Percentiles rank a stretch among this genome's conserved stretches.
Evolutionary conservation across 2,113 vertebrate genomes (phyloP).

Genomic region (Otus sunia): DNA sequence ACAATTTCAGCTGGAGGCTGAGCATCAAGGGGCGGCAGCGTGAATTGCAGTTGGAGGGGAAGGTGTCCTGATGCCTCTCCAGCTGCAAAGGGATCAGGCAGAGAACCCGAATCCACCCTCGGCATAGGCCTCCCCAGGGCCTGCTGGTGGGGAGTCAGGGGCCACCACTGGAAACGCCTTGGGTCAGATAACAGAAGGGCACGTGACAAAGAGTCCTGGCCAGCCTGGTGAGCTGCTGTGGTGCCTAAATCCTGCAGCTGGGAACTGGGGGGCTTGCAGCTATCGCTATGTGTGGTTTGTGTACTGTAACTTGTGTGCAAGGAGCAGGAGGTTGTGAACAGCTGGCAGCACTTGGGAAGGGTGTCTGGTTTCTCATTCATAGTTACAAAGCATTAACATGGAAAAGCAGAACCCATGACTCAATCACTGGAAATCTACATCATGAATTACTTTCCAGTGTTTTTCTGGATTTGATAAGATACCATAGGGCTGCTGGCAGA

Average conservation of each 20-base stretch:
- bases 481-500: background rate
- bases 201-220: background rate
- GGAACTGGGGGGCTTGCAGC: background rate
- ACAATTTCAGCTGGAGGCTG: background rate
- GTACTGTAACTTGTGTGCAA: rapidly evolving
- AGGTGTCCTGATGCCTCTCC: background rate
- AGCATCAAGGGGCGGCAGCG: background rate
- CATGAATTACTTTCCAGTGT: background rate
- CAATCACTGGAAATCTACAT: background rate
- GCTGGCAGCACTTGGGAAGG: background rate
- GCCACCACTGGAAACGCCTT: background rate
- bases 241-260: background rate
- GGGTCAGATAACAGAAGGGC: background rate
- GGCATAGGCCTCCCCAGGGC: background rate
- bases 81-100: background rate
- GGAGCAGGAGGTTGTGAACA: background rate
- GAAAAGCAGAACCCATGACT: background rate
- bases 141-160: background rate
- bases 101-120: background rate
- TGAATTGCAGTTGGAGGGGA: background rate
- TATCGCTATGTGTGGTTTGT: rapidly evolving
- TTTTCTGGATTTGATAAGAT: background rate
- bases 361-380: background rate
- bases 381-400: background rate
- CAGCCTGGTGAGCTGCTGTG: background rate